Conservation (phyloP, 1,140 invertebrate genomes). For the Eriocheir sinensis region DNA sequence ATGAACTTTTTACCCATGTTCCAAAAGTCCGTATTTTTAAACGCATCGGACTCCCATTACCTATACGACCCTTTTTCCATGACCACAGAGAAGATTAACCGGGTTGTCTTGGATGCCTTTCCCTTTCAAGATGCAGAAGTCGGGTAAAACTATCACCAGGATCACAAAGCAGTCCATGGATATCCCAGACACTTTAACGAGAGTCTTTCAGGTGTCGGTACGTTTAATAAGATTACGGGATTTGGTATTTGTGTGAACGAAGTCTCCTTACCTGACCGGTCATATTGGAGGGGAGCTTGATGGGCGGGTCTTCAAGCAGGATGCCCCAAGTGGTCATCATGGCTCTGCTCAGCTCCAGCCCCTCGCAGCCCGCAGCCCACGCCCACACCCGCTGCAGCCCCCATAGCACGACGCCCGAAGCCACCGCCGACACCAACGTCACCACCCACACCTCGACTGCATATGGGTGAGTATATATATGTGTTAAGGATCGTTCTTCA, state of each 20-base stretch:
- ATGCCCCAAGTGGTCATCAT: conserved; percentile 57
- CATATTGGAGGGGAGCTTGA: conserved; percentile 25
- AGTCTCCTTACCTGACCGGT: conserved; percentile 46
- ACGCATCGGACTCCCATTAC: no score
- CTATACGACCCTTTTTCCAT: no score
- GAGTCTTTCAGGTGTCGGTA: no score
- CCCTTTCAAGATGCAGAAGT: no score
- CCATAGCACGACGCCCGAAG: conserved; percentile 54
- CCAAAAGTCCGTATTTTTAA: no score
- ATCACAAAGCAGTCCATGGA: no score
- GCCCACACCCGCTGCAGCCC: conserved; percentile 56
- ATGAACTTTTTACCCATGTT: no score
- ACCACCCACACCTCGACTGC: conserved; percentile 56
- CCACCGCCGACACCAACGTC: conserved; percentile 32
- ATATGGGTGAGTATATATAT: background rate
- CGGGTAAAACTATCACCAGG: no score
- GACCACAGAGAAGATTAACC: no score
- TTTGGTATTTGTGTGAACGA: background rate
- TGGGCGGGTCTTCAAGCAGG: conserved; percentile 67
- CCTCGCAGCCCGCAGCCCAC: background rate
- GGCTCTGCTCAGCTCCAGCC: background rate
- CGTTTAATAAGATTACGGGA: no score
- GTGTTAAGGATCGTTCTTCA: background rate
- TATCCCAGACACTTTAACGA: no score
- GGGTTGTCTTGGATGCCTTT: no score